Evolutionary conservation across 1,140 invertebrate species (phyloP), one percentile per base, ranked within the genome.

Genomic region (Aphidius gifuensis): DNA sequence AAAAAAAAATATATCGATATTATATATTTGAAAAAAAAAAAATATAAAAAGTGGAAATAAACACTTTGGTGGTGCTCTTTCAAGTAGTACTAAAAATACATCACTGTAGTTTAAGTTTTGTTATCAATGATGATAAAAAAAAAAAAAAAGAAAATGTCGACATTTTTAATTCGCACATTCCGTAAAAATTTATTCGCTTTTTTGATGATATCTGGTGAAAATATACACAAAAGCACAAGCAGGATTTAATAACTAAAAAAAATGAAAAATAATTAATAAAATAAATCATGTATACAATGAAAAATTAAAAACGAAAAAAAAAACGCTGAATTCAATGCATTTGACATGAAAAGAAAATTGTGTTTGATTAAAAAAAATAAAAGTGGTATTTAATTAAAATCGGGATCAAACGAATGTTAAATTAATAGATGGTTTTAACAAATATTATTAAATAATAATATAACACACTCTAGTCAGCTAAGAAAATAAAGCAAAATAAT

Each of bases 401-500:
- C 74, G 77, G 74, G 75, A 79, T 75, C 71, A 80, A 75, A 72
- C 71, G 71, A 73, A 74, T 74, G 74, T 74, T 73, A 67, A 74
- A 72, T 74, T 73, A 62, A 70, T 71, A 68, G 68, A 69, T 77
- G 73, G 72, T 69, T 32, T 32, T 71, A 66, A 62, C 38, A 45
- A 61, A 55, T 55, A 42, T n/a, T 16, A 55, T 39, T 48, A 59
- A 49, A 58, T 47, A 39, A 58, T 45, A 32, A 32, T 3, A 32
- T 32, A 32, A 32, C 23, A 32, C 43, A 74, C 72, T 71, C 64
- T 80, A 80, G 77, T 79, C 79, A 80, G 66, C 71, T 76, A 78
- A 77, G 67, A 66, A 58, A 51, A 54, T 53, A 21, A 51, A 55
- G 58, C 63, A 49, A 58, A 65, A 67, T 48, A 62, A 63, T 64